Evolutionary conservation across 2,797 vertebrate genomes (phyloP).

Genomic region (Hafferia zeledoni): DNA sequence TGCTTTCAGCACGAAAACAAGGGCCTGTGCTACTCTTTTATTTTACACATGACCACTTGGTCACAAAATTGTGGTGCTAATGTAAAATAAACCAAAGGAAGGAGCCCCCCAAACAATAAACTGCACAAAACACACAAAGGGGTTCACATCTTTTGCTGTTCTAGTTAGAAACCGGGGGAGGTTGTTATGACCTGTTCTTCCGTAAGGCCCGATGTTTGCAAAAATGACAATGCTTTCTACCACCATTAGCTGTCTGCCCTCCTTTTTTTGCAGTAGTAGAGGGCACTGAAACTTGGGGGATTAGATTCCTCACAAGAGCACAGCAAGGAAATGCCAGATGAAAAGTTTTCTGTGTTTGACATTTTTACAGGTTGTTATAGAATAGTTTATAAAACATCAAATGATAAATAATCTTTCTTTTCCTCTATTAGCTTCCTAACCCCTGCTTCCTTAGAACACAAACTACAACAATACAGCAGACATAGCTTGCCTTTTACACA

Average conservation of each 20-base stretch:
- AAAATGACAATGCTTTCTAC: background rate
- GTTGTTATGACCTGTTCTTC: background rate
- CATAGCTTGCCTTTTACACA: background rate
- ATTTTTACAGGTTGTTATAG: background rate
- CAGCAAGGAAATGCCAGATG: background rate
- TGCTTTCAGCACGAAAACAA: background rate
- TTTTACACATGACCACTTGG: background rate
- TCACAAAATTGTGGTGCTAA: background rate
- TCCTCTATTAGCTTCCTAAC: background rate
- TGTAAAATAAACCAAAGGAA: background rate
- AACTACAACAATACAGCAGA: background rate
- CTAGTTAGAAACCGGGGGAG: background rate
- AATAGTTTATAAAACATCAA: slow-evolving; percentile 26
- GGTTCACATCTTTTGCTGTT: background rate
- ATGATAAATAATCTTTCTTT: slow-evolving; percentile 18
- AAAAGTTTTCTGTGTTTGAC: background rate
- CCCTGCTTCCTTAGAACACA: background rate
- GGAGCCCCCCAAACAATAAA: slow-evolving; percentile 2
- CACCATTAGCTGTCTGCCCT: background rate
- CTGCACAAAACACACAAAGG: background rate
- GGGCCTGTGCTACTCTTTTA: background rate
- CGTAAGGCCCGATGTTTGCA: background rate
- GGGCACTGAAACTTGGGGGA: background rate
- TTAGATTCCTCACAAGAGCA: background rate
- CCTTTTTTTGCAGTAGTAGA: background rate